Evolutionary conservation across 2,797 vertebrate species (phyloP).

Genomic region (Coluber constrictor): DNA sequence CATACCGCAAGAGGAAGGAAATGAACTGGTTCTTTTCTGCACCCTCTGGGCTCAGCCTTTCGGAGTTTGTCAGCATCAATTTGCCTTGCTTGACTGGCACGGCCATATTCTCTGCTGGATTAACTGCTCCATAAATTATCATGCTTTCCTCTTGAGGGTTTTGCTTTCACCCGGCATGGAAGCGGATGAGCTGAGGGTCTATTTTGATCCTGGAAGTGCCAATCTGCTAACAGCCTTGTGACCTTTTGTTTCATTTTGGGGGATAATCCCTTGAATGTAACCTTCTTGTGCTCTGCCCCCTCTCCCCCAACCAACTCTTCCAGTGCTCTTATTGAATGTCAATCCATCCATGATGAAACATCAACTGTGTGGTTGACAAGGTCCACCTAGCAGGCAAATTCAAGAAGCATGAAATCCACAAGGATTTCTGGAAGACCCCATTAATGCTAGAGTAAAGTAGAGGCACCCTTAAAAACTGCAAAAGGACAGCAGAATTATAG

Average conservation of each 20-base stretch:
- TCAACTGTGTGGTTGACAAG: not conserved
- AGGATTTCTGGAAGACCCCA: not conserved
- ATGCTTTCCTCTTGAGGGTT: not conserved
- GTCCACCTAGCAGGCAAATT: not conserved
- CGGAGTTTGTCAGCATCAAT: constrained; percentile 73
- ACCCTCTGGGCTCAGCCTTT: constrained; percentile 68
- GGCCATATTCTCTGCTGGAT: constrained; percentile 25
- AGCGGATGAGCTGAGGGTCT: not conserved
- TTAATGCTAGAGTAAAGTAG: not conserved
- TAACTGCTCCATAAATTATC: not conserved
- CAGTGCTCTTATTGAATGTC: not conserved
- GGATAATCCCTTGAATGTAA: not conserved
- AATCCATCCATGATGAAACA: not conserved
- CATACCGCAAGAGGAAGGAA: constrained; percentile 72
- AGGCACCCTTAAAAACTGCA: not conserved
- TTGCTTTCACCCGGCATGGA: not conserved
- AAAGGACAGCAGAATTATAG: not conserved
- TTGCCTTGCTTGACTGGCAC: constrained; percentile 70
- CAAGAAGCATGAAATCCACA: not conserved
- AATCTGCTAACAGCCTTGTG: not conserved
- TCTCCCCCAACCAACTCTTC: not conserved
- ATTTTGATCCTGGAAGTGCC: not conserved
- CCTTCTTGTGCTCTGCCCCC: not conserved
- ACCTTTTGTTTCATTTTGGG: not conserved
- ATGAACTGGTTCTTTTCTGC: constrained; percentile 59